These are phyloP conservation scores for Callaeas wilsoni DNA, from an alignment of 2,113 vertebrate species.

Conservation along the genomic window DNA sequence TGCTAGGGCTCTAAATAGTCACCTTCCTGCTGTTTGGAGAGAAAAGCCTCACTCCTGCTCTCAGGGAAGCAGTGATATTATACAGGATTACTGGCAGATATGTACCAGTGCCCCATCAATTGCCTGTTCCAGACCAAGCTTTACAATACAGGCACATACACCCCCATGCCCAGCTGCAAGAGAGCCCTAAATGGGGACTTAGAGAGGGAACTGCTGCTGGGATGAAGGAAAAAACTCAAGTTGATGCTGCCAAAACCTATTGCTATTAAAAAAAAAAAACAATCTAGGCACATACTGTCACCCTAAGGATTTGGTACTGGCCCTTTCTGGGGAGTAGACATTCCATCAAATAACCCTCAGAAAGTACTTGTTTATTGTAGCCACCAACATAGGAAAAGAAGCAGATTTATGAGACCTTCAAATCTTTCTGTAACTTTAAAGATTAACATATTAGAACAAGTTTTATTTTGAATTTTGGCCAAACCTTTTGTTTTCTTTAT, in stretches of 20 bases:
- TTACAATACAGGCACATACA: not conserved
- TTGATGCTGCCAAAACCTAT: not conserved
- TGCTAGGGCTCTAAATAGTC: conserved; percentile 22
- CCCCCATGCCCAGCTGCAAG: not conserved
- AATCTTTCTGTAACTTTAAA: not conserved
- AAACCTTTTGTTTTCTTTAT: not conserved
- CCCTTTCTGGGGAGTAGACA: not conserved
- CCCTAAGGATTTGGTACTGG: not conserved
- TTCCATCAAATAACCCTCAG: not conserved
- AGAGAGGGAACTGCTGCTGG: not conserved
- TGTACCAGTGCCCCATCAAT: not conserved
- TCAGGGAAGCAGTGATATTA: not conserved
- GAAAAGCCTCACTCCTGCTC: not conserved
- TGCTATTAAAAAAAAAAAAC: not conserved
- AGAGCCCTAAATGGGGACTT: not conserved
- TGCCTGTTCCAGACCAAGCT: not conserved
- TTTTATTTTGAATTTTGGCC: not conserved
- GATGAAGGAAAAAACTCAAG: not conserved
- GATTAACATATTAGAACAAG: not conserved
- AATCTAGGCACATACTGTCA: not conserved
- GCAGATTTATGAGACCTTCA: not conserved
- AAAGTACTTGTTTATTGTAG: not conserved
- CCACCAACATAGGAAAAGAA: not conserved
- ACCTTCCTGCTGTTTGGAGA: conserved; percentile 18
- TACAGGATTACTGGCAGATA: not conserved